A percentile compares a stretch with the other conserved stretches of the same genome.
Conservation (phyloP, 2,113 vertebrate species). For the Dendropsophus ebraccatus region DNA sequence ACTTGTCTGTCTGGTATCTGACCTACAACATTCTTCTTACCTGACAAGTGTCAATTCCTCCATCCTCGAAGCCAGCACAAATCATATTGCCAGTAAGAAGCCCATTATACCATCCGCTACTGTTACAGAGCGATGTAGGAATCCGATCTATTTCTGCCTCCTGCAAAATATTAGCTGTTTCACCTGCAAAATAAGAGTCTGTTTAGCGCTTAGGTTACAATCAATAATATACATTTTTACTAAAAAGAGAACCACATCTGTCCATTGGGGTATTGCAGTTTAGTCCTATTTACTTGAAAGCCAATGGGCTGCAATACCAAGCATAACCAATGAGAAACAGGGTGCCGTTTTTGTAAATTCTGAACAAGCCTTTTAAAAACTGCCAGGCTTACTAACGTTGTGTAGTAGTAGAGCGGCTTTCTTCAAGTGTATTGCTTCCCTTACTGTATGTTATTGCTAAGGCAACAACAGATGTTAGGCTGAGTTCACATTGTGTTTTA, state of each 20-base stretch:
- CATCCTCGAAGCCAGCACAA: slow-evolving; percentile 36
- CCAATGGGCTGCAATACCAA: background rate
- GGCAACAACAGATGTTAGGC: too few relatives aligned
- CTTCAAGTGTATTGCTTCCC: too few relatives aligned
- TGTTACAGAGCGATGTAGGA: slow-evolving; percentile 22
- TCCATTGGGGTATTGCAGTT: background rate
- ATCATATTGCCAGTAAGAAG: slow-evolving; percentile 35
- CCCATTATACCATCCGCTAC: slow-evolving; percentile 18
- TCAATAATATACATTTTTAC: too few relatives aligned
- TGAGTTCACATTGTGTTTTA: too few relatives aligned
- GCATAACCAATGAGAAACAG: too few relatives aligned
- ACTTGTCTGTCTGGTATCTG: background rate
- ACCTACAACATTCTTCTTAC: background rate
- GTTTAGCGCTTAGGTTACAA: background rate
- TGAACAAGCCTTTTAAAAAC: too few relatives aligned
- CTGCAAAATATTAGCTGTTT: slow-evolving; percentile 17
- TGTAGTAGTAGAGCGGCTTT: too few relatives aligned
- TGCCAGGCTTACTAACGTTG: too few relatives aligned
- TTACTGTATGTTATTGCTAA: too few relatives aligned
- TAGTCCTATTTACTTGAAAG: background rate
- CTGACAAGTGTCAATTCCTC: slow-evolving; percentile 43
- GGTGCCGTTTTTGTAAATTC: too few relatives aligned
- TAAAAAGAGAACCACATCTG: background rate
- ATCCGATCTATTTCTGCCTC: slow-evolving; percentile 35
- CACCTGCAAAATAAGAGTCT: background rate